These are phyloP conservation scores for Sebastes kiyomatsui DNA, from an alignment of 2,797 vertebrate genomes.

Conservation along the genomic window DNA sequence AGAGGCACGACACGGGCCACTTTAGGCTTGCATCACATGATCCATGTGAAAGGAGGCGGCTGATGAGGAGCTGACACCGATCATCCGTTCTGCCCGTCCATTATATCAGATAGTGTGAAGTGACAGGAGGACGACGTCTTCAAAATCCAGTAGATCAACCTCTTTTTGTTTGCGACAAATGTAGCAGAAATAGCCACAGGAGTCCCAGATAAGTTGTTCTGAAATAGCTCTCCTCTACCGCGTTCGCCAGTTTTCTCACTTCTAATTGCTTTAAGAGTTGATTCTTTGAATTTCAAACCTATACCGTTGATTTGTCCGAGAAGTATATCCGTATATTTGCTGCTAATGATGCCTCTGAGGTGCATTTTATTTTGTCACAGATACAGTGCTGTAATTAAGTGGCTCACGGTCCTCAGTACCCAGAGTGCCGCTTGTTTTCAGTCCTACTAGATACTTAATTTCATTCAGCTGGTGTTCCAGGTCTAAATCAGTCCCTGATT, in stretches of 20 bases:
- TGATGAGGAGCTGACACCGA: conserved; percentile 78
- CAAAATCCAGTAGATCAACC: conserved; percentile 69
- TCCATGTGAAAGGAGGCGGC: conserved; percentile 68
- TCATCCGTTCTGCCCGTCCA: conserved; percentile 77
- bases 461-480: conserved; percentile 73
- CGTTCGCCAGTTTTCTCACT: conserved; percentile 41
- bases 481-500: conserved; percentile 78
- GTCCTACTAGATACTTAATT: conserved; percentile 66
- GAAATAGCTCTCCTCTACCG: conserved; percentile 68
- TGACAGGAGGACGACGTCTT: conserved; percentile 74
- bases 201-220: conserved; percentile 66
- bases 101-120: conserved; percentile 79
- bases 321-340: conserved; percentile 44
- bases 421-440: conserved; percentile 61
- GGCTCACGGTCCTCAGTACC: conserved; percentile 63
- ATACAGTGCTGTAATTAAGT: conserved; percentile 67
- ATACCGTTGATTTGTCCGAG: conserved; percentile 26
- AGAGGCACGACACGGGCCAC: conserved; percentile 50
- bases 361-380: conserved; percentile 64
- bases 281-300: conserved; percentile 45
- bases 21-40: conserved; percentile 72
- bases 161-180: conserved; percentile 84
- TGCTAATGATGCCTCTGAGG: conserved; percentile 64
- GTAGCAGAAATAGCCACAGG: conserved; percentile 83
- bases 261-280: conserved; percentile 54